Evolutionary conservation across 2,797 vertebrate genomes (phyloP).

Genomic region (Chiropotes sagulatus): DNA sequence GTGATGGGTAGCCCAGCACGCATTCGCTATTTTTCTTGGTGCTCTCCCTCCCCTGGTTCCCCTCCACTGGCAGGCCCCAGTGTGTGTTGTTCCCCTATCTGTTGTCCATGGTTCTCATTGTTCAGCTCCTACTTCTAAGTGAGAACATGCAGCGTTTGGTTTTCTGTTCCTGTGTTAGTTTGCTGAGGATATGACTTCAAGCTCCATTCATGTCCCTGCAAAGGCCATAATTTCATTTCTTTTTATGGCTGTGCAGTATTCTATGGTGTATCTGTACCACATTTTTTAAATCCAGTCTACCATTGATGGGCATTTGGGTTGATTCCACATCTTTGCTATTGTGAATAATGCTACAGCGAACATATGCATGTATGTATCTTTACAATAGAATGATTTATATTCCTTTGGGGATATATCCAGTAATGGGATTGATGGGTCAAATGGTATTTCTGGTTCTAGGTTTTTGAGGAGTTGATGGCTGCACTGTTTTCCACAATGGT

Average conservation of each 20-base stretch:
- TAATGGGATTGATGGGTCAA: neutral
- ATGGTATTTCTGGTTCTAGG: neutral
- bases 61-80: too few relatives aligned
- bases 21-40: too few relatives aligned
- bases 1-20: too few relatives aligned
- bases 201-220: neutral
- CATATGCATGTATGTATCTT: neutral
- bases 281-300: neutral
- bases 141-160: neutral
- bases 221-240: neutral
- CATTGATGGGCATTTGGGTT: neutral
- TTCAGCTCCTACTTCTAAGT: too few relatives aligned
- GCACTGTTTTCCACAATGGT: neutral
- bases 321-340: neutral
- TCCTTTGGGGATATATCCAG: neutral
- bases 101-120: too few relatives aligned
- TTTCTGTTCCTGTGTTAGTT: neutral
- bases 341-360: neutral
- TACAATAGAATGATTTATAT: neutral
- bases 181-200: neutral
- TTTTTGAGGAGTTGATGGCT: neutral
- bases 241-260: neutral
- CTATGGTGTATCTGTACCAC: neutral
- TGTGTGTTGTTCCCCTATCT: too few relatives aligned
- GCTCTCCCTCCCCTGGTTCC: too few relatives aligned